Evolutionary conservation across 2,888 invertebrate genomes (phyloP).

Genomic region (Philopedon plagiatum): DNA sequence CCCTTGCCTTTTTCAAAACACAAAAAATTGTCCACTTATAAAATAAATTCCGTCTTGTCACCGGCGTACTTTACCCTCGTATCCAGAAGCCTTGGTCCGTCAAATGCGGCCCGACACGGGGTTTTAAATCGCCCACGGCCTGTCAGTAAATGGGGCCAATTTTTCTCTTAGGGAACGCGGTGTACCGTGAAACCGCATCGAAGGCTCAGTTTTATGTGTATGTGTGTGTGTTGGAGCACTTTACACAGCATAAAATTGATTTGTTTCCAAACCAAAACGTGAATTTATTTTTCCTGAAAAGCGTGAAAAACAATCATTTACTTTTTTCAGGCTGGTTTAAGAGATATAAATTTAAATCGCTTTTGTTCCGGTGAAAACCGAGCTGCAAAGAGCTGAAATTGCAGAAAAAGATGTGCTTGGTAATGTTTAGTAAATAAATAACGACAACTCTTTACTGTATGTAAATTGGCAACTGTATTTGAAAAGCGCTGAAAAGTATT

Average conservation of each 20-base stretch:
- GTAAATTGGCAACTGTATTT: too few relatives aligned
- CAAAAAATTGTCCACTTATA: conserved; percentile 5
- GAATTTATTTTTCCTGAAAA: not conserved
- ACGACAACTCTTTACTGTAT: too few relatives aligned
- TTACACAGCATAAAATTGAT: conserved; percentile 7
- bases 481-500: too few relatives aligned
- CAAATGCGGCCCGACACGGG: conserved; percentile 2
- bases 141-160: conserved; percentile 13
- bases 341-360: too few relatives aligned
- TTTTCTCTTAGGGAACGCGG: conserved; percentile 7
- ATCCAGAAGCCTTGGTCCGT: not conserved
- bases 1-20: not conserved
- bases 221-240: not conserved
- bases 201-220: conserved; percentile 6
- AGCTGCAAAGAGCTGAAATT: too few relatives aligned
- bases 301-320: not conserved
- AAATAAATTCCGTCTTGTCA: conserved; percentile 8
- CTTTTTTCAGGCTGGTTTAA: not conserved
- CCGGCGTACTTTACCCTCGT: not conserved
- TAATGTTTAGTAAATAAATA: too few relatives aligned
- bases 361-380: too few relatives aligned
- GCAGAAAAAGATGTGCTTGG: too few relatives aligned
- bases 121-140: conserved; percentile 1
- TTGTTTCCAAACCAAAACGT: not conserved
- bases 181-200: conserved; percentile 11